Percentiles rank a stretch among this genome's conserved stretches.
Evolutionary conservation across 2,888 invertebrate genomes (phyloP).

Genomic region (Cryptophagus acutangulus): DNA sequence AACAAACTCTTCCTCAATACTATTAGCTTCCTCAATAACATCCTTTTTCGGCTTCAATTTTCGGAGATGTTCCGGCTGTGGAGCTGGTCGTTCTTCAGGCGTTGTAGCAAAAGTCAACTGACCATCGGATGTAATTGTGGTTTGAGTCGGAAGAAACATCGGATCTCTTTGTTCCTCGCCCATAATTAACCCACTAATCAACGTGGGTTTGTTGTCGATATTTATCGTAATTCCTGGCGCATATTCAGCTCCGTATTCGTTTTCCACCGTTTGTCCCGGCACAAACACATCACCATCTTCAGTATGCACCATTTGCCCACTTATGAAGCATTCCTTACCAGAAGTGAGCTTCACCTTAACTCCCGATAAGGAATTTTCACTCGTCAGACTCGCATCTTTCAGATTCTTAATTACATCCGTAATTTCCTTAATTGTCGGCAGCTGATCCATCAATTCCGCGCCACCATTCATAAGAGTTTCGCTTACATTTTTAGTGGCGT

Average conservation of each 20-base stretch:
- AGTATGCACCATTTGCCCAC: constrained; percentile 68
- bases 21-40: constrained; percentile 19
- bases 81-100: constrained; percentile 42
- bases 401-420: constrained; percentile 60
- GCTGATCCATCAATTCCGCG: constrained; percentile 51
- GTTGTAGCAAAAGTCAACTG: constrained; percentile 44
- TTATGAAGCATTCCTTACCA: constrained; percentile 64
- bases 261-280: constrained; percentile 69
- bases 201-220: constrained; percentile 61
- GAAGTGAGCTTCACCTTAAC: constrained; percentile 53
- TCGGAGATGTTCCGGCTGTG: constrained; percentile 35
- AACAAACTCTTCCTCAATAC: constrained; percentile 16
- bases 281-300: constrained; percentile 67
- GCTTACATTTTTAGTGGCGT: constrained; percentile 56
- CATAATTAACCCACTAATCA: constrained; percentile 70
- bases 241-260: constrained; percentile 63
- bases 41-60: constrained; percentile 28
- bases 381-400: constrained; percentile 53
- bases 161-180: constrained; percentile 56
- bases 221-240: constrained; percentile 69
- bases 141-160: constrained; percentile 67
- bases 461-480: constrained; percentile 54
- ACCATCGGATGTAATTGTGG: constrained; percentile 53
- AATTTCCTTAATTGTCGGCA: constrained; percentile 62
- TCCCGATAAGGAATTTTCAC: constrained; percentile 35